phyloP scores from a whole-genome alignment of 2,888 invertebrate species.

The Tuta absoluta region DNA sequence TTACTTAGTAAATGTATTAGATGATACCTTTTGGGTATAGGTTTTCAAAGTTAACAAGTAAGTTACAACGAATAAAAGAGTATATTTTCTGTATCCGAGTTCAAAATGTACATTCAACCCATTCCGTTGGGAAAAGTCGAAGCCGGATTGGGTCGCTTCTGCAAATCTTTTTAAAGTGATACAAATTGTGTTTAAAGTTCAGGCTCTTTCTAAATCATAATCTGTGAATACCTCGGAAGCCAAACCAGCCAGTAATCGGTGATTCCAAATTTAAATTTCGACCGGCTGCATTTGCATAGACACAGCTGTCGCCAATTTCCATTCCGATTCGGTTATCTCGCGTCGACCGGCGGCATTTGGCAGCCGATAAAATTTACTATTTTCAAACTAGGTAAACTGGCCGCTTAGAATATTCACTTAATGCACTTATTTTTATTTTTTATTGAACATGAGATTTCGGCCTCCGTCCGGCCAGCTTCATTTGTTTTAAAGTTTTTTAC shows the following conservation, averaged over 20 bases:
- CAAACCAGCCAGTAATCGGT: conserved; percentile 26
- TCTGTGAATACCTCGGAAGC: conserved; percentile 21
- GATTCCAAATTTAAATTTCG: conserved; percentile 38
- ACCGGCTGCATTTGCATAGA: conserved; percentile 38
- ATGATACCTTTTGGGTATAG: too few species aligned
- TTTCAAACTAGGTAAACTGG: conserved; percentile 17
- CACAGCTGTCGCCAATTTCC: conserved; percentile 39
- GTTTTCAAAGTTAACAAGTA: too few species aligned
- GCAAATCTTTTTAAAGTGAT: neutral
- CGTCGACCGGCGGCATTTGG: conserved; percentile 27
- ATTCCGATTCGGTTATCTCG: conserved; percentile 38
- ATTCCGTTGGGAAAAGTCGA: too few species aligned
- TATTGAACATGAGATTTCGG: neutral
- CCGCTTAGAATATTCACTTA: conserved; percentile 27
- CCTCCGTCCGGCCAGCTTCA: neutral
- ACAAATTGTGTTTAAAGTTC: neutral
- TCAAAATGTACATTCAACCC: too few species aligned
- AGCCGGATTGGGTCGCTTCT: neutral
- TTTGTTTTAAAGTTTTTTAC: too few species aligned
- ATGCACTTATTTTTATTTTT: conserved; percentile 13
- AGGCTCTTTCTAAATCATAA: conserved; percentile 19
- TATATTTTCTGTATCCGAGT: too few species aligned
- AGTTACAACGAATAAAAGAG: too few species aligned
- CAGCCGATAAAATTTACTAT: conserved; percentile 34
- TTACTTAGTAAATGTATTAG: too few species aligned